A percentile compares a stretch with the other conserved stretches of the same genome.
Conservation (phyloP, 2,888 invertebrate species). For the Xestia rhomboidea region DNA sequence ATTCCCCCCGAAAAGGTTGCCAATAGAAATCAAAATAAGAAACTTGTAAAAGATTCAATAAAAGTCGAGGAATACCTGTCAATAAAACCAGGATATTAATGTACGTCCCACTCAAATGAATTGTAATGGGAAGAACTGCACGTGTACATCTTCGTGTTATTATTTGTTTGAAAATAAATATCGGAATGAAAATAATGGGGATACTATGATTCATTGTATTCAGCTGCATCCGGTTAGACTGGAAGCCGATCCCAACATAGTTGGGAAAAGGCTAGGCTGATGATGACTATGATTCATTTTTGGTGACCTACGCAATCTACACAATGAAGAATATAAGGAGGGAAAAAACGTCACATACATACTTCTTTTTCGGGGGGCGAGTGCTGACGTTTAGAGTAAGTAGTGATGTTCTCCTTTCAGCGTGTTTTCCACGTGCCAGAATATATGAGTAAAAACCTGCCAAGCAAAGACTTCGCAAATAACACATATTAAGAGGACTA, state of each 20-base stretch:
- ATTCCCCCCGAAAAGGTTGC: background rate
- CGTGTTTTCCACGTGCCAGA: background rate
- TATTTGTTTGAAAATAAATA: background rate
- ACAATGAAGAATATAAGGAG: background rate
- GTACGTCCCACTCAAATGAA: constrained; percentile 3
- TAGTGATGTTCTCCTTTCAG: background rate
- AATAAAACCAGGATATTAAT: constrained; percentile 3
- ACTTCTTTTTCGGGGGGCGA: background rate
- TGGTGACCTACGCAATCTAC: background rate
- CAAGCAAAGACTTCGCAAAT: background rate
- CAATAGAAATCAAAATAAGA: constrained; percentile 19
- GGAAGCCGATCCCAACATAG: no score
- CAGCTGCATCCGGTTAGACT: no score
- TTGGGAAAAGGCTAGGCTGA: no score
- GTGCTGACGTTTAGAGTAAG: background rate
- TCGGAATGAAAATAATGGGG: background rate
- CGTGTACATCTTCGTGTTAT: background rate
- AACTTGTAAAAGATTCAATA: constrained; percentile 8
- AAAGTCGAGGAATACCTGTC: background rate
- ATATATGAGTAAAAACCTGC: background rate
- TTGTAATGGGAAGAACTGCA: background rate
- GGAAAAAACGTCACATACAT: background rate
- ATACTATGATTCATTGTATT: background rate
- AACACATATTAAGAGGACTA: no score
- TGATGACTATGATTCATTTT: background rate